Evolutionary conservation across 2,113 vertebrate genomes (phyloP).

Genomic region (Turnix velox): DNA sequence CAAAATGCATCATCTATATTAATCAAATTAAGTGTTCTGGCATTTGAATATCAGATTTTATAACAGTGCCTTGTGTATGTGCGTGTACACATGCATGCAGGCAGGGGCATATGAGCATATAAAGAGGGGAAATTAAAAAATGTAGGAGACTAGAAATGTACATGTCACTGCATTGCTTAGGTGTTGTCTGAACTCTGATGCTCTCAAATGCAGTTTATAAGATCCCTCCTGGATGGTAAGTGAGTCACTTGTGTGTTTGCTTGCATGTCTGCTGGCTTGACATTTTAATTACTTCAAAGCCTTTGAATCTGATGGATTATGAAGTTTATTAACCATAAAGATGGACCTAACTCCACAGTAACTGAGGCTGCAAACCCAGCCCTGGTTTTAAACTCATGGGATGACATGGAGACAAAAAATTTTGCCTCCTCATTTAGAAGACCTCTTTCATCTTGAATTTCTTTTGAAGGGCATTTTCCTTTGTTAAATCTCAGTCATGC

Average conservation of each 20-base stretch:
- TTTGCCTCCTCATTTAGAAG: background rate
- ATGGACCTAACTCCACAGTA: background rate
- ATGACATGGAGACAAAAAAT: background rate
- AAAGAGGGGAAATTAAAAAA: rapidly evolving
- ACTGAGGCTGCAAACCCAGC: background rate
- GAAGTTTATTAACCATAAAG: background rate
- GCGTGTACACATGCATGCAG: background rate
- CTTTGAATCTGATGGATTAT: background rate
- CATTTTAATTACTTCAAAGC: background rate
- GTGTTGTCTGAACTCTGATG: background rate
- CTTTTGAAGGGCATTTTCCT: background rate
- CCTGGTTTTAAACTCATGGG: background rate
- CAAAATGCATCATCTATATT: background rate
- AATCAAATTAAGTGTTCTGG: background rate
- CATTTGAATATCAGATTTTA: background rate
- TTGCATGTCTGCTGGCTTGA: background rate
- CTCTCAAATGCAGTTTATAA: background rate
- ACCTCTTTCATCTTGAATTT: background rate
- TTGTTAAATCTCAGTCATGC: background rate
- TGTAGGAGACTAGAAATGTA: background rate
- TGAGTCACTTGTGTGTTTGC: background rate
- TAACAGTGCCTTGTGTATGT: background rate
- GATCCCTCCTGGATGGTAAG: background rate
- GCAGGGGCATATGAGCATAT: rapidly evolving
- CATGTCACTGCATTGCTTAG: rapidly evolving